Percentiles rank a stretch among this genome's conserved stretches.
These are phyloP conservation scores for Pseudocheirus occidentalis DNA, from an alignment of 2,797 vertebrate genomes.

Conservation along the genomic window DNA sequence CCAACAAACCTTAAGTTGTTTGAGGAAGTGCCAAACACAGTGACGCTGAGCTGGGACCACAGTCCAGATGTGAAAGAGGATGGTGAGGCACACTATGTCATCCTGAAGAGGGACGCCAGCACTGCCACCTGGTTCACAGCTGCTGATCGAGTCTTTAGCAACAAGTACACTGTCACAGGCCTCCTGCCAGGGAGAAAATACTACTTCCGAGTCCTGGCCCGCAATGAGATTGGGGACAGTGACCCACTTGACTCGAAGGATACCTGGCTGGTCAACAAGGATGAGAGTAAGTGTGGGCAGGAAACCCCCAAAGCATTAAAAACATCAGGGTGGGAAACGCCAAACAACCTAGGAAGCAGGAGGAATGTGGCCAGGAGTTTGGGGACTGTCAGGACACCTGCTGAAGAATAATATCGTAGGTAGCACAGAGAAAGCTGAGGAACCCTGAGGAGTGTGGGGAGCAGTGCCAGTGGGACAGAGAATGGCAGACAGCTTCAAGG, in stretches of 20 bases:
- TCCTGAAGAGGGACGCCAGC: conserved; percentile 84
- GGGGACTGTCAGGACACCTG: too few relatives aligned
- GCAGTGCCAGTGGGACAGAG: background rate
- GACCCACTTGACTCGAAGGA: conserved; percentile 84
- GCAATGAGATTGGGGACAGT: conserved; percentile 80
- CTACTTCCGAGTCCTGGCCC: conserved; percentile 84
- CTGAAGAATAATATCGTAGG: too few relatives aligned
- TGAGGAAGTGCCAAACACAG: conserved; percentile 83
- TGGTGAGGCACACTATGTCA: conserved; percentile 78
- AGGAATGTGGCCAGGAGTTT: background rate
- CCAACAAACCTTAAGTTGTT: conserved; percentile 80
- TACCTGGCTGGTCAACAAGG: conserved; percentile 81
- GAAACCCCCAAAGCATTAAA: background rate
- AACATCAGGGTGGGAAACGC: background rate
- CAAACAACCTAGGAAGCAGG: background rate
- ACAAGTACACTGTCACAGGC: conserved; percentile 81
- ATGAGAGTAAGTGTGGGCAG: conserved; percentile 65
- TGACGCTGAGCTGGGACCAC: conserved; percentile 85
- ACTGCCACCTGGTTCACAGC: conserved; percentile 82
- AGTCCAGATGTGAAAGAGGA: conserved; percentile 80
- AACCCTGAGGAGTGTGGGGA: background rate
- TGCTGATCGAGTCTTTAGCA: conserved; percentile 81
- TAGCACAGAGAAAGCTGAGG: too few relatives aligned
- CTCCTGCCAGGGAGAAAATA: conserved; percentile 85
- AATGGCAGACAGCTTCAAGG: background rate